Conservation (phyloP, 1,140 invertebrate species). For the Ips typographus region DNA sequence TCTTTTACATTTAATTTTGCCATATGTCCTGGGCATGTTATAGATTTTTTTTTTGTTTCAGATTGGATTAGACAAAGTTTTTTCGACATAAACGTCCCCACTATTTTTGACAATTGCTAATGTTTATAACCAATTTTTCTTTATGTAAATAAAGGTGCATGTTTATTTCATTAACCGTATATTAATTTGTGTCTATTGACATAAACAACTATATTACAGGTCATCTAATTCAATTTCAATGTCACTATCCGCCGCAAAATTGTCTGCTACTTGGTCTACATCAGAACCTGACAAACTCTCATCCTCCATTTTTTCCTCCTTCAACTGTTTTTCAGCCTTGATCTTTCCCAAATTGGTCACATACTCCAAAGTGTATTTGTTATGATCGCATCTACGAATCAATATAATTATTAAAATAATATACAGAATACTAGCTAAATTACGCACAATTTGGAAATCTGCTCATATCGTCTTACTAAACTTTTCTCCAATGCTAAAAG, state of each 20-base stretch:
- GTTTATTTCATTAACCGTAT: too few species aligned
- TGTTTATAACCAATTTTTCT: too few species aligned
- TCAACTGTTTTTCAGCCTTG: conserved; percentile 48
- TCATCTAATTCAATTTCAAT: background rate
- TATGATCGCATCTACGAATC: conserved; percentile 74
- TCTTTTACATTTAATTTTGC: too few species aligned
- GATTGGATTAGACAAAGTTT: too few species aligned
- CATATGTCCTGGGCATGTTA: too few species aligned
- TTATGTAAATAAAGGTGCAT: too few species aligned
- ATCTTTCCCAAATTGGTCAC: conserved; percentile 59
- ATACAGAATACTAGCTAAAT: conserved; percentile 5
- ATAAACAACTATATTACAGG: too few species aligned
- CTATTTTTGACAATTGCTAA: too few species aligned
- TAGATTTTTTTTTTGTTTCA: too few species aligned
- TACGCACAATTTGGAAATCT: conserved; percentile 84
- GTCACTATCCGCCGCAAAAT: background rate
- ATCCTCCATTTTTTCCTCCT: conserved; percentile 31
- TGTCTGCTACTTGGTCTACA: background rate
- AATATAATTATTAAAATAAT: conserved; percentile 33
- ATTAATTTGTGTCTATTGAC: too few species aligned
- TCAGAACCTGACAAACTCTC: conserved; percentile 22
- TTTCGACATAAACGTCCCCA: too few species aligned
- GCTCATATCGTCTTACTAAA: conserved; percentile 75
- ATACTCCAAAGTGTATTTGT: conserved; percentile 74
- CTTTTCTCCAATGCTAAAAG: conserved; percentile 79